A percentile compares a stretch with the other conserved stretches of the same genome.
These are phyloP conservation scores for Drosophila truncata DNA, from an alignment of 1,140 invertebrate genomes.

Conservation along the genomic window DNA sequence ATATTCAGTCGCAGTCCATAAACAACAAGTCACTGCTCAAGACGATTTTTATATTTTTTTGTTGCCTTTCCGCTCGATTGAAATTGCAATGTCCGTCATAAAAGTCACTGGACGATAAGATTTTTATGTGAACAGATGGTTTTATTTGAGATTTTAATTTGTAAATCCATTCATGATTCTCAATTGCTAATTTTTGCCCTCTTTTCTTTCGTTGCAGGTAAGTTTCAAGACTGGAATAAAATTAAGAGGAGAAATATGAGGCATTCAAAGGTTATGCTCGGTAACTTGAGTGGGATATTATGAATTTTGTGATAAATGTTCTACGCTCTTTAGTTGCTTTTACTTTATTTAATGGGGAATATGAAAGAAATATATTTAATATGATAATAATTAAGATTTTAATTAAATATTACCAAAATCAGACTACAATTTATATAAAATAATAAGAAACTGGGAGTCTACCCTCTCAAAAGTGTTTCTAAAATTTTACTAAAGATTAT, in stretches of 20 bases:
- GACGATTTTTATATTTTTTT: slow-evolving; percentile 2
- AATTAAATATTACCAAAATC: neutral
- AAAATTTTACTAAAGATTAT: neutral
- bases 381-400: neutral
- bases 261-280: neutral
- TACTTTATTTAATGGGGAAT: neutral
- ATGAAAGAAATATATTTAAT: neutral
- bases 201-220: slow-evolving; percentile 54
- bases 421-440: no score
- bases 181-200: slow-evolving; percentile 54
- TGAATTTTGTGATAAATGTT: neutral
- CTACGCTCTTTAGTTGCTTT: neutral
- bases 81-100: slow-evolving; percentile 35
- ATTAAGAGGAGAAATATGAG: neutral
- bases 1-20: slow-evolving; percentile 35
- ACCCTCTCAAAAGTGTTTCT: neutral
- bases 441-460: neutral
- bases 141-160: slow-evolving; percentile 59
- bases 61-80: neutral
- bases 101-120: slow-evolving; percentile 52
- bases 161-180: slow-evolving; percentile 4
- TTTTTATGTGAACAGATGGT: slow-evolving; percentile 51
- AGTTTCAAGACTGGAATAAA: slow-evolving; percentile 23
- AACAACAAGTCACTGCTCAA: slow-evolving; percentile 35
- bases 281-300: no score